Conservation (phyloP, 1,140 invertebrate species). For the Drosophila athabasca region DNA sequence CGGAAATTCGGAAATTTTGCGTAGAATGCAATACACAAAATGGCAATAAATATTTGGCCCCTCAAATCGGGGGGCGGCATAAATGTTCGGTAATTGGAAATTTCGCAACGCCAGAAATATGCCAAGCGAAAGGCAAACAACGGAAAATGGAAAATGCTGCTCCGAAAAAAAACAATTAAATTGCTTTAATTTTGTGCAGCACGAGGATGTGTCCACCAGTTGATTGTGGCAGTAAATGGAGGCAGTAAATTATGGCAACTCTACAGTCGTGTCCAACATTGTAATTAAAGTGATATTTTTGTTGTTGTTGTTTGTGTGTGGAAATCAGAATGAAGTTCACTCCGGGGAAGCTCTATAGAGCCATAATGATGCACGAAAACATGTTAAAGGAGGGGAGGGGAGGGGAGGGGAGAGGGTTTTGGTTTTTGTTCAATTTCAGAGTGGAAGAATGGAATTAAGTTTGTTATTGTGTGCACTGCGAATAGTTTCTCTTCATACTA, state of each 20-base stretch:
- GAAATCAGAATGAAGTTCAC: slow-evolving; percentile 20
- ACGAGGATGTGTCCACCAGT: background rate
- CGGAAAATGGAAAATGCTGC: background rate
- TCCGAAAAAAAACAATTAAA: slow-evolving; percentile 17
- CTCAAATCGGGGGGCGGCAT: too few species aligned
- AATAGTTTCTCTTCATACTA: too few species aligned
- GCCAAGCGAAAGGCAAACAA: background rate
- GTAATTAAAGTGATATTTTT: background rate
- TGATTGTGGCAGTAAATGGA: background rate
- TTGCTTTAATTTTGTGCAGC: slow-evolving; percentile 12
- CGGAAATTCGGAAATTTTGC: too few species aligned
- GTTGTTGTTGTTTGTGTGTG: background rate
- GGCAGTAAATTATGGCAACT: slow-evolving; percentile 22
- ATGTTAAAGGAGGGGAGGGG: too few species aligned
- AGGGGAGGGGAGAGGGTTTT: too few species aligned
- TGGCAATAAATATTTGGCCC: background rate
- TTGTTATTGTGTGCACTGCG: too few species aligned
- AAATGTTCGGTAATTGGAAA: slow-evolving; percentile 10
- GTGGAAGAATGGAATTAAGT: background rate
- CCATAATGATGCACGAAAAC: background rate
- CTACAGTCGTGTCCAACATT: slow-evolving; percentile 14
- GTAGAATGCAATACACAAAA: too few species aligned
- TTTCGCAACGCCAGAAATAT: background rate
- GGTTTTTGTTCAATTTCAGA: too few species aligned
- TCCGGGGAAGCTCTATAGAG: background rate